phyloP scores from a whole-genome alignment of 2,797 vertebrate species.

The Cyclura pinguis region DNA sequence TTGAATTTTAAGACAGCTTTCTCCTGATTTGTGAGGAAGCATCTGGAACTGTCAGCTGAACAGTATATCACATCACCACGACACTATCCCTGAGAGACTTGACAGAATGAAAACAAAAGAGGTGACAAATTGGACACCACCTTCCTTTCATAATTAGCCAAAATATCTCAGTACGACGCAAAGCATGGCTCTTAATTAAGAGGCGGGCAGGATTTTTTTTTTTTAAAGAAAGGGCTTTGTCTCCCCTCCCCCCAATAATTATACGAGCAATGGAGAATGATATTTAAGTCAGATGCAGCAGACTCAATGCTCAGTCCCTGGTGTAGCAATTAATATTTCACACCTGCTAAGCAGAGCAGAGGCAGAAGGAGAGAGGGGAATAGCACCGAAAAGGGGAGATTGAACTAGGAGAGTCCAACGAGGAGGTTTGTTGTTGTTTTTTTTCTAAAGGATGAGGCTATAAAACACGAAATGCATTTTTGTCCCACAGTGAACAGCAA shows the following conservation, averaged over 20 bases:
- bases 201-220: slow-evolving; percentile 76
- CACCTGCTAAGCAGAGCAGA: slow-evolving; percentile 83
- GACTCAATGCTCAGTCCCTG: slow-evolving; percentile 80
- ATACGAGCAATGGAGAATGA: slow-evolving; percentile 79
- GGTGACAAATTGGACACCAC: slow-evolving; percentile 83
- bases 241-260: slow-evolving; percentile 72
- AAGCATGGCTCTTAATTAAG: slow-evolving; percentile 82
- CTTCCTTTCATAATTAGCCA: slow-evolving; percentile 84
- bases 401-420: slow-evolving; percentile 28
- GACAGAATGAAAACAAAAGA: slow-evolving; percentile 82
- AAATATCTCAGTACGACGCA: slow-evolving; percentile 81
- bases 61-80: slow-evolving; percentile 71
- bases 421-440: not conserved
- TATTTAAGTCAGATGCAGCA: slow-evolving; percentile 82
- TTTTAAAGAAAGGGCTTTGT: slow-evolving; percentile 57
- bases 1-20: slow-evolving; percentile 49
- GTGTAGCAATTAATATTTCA: slow-evolving; percentile 88
- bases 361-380: slow-evolving; percentile 59
- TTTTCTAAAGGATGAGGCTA: slow-evolving; percentile 12
- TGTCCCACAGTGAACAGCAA: not conserved
- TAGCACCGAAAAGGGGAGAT: slow-evolving; percentile 41
- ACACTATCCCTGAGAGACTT: slow-evolving; percentile 70
- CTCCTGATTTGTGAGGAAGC: slow-evolving; percentile 59
- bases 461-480: slow-evolving; percentile 26
- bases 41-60: slow-evolving; percentile 74